A percentile compares a stretch with the other conserved stretches of the same genome.
phyloP scores from a whole-genome alignment of 2,113 vertebrate genomes.

The Paedocypris sp. region DNA sequence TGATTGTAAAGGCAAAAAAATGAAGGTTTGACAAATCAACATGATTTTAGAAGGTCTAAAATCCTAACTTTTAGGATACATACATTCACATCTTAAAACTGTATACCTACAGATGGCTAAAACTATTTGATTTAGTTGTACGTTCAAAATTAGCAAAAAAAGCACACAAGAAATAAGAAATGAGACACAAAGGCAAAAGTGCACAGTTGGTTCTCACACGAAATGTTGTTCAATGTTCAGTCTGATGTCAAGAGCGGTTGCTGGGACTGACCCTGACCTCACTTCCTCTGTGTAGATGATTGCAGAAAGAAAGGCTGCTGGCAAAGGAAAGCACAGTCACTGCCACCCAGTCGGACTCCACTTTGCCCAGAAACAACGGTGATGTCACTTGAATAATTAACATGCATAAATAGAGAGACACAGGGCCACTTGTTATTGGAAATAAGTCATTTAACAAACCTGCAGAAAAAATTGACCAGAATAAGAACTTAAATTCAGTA shows the following conservation, averaged over 20 bases:
- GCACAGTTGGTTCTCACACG: neutral
- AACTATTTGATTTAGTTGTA: too few relatives aligned
- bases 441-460: too few relatives aligned
- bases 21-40: too few relatives aligned
- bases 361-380: conserved; percentile 7
- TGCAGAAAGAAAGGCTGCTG: conserved; percentile 1
- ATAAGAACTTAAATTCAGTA: too few relatives aligned
- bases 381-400: conserved; percentile 33
- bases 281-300: neutral
- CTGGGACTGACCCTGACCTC: neutral
- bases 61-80: too few relatives aligned
- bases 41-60: too few relatives aligned
- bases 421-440: neutral
- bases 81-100: too few relatives aligned
- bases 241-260: conserved; percentile 8
- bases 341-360: neutral
- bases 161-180: neutral
- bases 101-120: too few relatives aligned
- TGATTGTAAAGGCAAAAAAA: too few relatives aligned
- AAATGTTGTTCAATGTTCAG: neutral
- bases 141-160: too few relatives aligned
- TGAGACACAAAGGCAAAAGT: neutral
- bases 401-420: conserved; percentile 5
- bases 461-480: too few relatives aligned
- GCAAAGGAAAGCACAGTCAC: conserved; percentile 2